Evolutionary conservation across 2,113 vertebrate genomes (phyloP).

Genomic region (Elanus axillaris): DNA sequence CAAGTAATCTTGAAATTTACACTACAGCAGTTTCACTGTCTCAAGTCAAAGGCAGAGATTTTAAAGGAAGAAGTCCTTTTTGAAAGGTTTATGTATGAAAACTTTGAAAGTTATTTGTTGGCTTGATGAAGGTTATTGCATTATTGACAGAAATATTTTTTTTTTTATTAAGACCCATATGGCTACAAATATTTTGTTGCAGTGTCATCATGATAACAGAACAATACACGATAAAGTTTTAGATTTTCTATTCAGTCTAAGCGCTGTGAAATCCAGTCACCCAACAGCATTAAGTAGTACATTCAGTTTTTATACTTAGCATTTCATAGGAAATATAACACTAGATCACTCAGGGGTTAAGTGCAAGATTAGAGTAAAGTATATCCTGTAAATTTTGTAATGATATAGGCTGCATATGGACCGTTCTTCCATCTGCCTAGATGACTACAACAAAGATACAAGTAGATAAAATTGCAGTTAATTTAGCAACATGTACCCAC

Average conservation of each 20-base stretch:
- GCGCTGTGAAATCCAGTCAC: background rate
- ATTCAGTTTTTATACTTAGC: background rate
- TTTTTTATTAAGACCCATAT: background rate
- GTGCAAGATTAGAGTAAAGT: background rate
- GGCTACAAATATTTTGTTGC: background rate
- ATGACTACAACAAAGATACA: conserved; percentile 31
- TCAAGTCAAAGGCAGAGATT: background rate
- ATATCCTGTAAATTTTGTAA: background rate
- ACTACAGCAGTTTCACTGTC: conserved; percentile 2
- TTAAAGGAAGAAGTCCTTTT: background rate
- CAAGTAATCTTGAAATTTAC: conserved; percentile 28
- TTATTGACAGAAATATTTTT: background rate
- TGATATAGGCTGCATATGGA: conserved; percentile 43
- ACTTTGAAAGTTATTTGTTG: background rate
- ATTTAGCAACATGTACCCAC: conserved; percentile 58
- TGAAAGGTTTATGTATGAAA: background rate
- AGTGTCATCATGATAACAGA: background rate
- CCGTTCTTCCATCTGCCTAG: conserved; percentile 59
- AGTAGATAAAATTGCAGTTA: conserved; percentile 48
- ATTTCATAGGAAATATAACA: background rate
- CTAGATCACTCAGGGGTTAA: conserved; percentile 13
- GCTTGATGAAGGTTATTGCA: background rate
- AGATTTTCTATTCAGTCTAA: background rate
- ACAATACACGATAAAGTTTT: background rate
- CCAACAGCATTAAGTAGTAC: background rate